Evolutionary conservation across 2,797 vertebrate species (phyloP).

Genomic region (Microctenopoma steveboyesi): DNA sequence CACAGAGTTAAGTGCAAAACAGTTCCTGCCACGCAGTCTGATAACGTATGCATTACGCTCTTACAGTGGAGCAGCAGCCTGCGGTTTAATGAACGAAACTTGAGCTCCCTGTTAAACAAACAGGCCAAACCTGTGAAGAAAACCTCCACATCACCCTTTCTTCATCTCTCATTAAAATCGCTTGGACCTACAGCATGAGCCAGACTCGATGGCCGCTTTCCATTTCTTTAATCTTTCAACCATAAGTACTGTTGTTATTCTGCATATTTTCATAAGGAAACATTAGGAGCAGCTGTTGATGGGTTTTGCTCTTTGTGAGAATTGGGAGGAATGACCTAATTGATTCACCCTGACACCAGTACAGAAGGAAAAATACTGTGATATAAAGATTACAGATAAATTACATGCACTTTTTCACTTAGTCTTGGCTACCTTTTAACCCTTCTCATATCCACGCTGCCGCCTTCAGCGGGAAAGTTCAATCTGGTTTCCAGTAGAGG

Average conservation of each 20-base stretch:
- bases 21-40: conserved; percentile 63
- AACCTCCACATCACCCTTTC: conserved; percentile 59
- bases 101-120: conserved; percentile 75
- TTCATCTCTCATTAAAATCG: conserved; percentile 72
- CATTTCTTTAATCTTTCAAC: conserved; percentile 80
- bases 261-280: conserved; percentile 80
- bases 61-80: conserved; percentile 62
- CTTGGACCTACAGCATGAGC: conserved; percentile 39
- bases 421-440: conserved; percentile 26
- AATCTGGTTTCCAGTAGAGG: conserved; percentile 33
- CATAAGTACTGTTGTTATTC: conserved; percentile 68
- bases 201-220: conserved; percentile 62
- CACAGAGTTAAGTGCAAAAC: conserved; percentile 40
- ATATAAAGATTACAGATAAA: conserved; percentile 52
- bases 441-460: conserved; percentile 20
- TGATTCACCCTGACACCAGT: conserved; percentile 69
- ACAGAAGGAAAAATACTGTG: conserved; percentile 41
- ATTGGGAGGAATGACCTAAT: conserved; percentile 67
- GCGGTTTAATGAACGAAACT: conserved; percentile 71
- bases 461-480: conserved; percentile 24
- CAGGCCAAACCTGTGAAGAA: conserved; percentile 70
- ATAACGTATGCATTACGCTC: conserved; percentile 65
- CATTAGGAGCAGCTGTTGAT: conserved; percentile 67
- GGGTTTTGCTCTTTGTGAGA: conserved; percentile 56
- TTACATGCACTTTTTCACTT: conserved; percentile 36